phyloP scores from a whole-genome alignment of 1,140 invertebrate species.

The Lethrus apterus region DNA sequence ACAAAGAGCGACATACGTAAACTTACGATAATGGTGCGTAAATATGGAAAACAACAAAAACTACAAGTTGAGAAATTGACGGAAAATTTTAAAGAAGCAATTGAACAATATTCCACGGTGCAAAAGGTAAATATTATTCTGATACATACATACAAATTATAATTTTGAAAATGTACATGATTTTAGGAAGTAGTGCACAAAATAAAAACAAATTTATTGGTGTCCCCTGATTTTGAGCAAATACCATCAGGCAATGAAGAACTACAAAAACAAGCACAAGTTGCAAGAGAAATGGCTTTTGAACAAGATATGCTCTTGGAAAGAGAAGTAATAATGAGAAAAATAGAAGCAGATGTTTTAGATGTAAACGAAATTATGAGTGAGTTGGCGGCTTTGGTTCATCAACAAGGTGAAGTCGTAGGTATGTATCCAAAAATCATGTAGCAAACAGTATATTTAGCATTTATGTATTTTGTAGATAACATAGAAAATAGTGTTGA shows the following conservation, averaged over 20 bases:
- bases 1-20: slow-evolving; percentile 66
- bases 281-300: slow-evolving; percentile 59
- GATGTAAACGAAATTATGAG: slow-evolving; percentile 91
- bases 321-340: slow-evolving; percentile 61
- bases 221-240: slow-evolving; percentile 32
- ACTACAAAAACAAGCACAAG: slow-evolving; percentile 47
- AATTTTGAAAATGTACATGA: neutral
- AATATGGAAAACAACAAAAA: slow-evolving; percentile 69
- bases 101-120: slow-evolving; percentile 67
- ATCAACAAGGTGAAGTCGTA: slow-evolving; percentile 73
- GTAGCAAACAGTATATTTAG: neutral
- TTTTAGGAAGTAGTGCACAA: slow-evolving; percentile 63
- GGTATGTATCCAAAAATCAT: slow-evolving; percentile 58
- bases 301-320: slow-evolving; percentile 69
- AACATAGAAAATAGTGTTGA: slow-evolving; percentile 85
- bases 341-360: slow-evolving; percentile 77
- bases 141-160: neutral
- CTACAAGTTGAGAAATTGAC: slow-evolving; percentile 76
- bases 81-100: slow-evolving; percentile 69
- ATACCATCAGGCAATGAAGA: slow-evolving; percentile 41
- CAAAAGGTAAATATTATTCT: slow-evolving; percentile 58
- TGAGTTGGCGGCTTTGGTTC: slow-evolving; percentile 71
- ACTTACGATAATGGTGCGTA: slow-evolving; percentile 56
- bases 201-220: slow-evolving; percentile 65
- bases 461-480: slow-evolving; percentile 49